These are phyloP conservation scores for Drosophila nr. fundita DNA, from an alignment of 2,888 invertebrate species.

Conservation along the genomic window DNA sequence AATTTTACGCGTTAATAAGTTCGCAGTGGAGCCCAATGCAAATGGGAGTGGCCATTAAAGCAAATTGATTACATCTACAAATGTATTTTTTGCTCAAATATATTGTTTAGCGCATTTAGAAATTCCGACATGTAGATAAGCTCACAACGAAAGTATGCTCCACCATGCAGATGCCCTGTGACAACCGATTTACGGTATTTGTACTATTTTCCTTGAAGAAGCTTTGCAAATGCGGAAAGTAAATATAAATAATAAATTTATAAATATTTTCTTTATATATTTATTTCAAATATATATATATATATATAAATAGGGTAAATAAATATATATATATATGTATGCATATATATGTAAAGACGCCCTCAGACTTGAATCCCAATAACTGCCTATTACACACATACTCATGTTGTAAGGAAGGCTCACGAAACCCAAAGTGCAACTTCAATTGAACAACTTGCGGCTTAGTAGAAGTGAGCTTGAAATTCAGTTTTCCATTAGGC, in stretches of 20 bases:
- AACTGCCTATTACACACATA: background rate
- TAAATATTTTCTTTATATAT: background rate
- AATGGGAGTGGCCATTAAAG: constrained; percentile 37
- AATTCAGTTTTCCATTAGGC: constrained; percentile 28
- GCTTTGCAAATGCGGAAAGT: background rate
- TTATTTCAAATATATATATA: background rate
- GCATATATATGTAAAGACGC: background rate
- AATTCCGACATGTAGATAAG: background rate
- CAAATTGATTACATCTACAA: constrained; percentile 36
- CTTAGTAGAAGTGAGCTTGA: background rate
- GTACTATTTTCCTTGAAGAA: background rate
- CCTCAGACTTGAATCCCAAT: background rate
- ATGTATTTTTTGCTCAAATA: background rate
- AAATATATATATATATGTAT: background rate
- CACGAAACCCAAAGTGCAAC: constrained; percentile 1
- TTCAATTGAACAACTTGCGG: constrained; percentile 5
- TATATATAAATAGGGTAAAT: background rate
- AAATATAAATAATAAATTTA: no score
- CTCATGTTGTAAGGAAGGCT: constrained; percentile 2
- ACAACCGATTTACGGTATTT: background rate
- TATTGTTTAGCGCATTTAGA: background rate
- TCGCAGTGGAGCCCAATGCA: constrained; percentile 13
- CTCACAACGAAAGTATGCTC: background rate
- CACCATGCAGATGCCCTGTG: background rate
- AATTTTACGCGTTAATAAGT: constrained; percentile 68